Evolutionary conservation across 1,140 invertebrate genomes (phyloP), one percentile per base, ranked within the genome.

Genomic region (Anastatus disparis): DNA sequence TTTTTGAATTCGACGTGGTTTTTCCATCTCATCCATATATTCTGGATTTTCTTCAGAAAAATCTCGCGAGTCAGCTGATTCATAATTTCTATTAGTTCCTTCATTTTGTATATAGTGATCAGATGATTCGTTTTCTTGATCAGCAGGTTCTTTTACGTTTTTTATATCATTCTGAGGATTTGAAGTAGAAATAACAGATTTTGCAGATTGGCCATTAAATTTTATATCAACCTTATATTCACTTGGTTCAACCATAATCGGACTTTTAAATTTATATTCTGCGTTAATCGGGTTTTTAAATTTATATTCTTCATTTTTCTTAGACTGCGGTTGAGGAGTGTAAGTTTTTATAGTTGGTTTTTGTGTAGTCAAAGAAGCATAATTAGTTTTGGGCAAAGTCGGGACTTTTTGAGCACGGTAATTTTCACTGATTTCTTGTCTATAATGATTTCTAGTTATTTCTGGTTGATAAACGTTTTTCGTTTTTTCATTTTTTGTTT

Each of bases 11-110:
- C 77, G 78, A 53, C 73, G 76, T 0, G 81, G 77, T 48, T 77
- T 79, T 38, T 82, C 80, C 0, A 80, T 79, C 2, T 80, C 77
- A 13, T 85, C 85, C 0, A 65, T 50, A 68, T 84, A 85, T 58
- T 85, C 84, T 7, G 48, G 27, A 65, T 71, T 77, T 3, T 84
- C 81, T 0, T 81, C 76, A 0, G 79, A 82, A 44, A 61, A 52
- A 55, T 81, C 81, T 27, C 73, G 76, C 0, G 77, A 80, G 40
- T 81, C 76, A 6, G 81, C 77, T 3, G 72, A 71, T 17, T 73
- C 73, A 2, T 78, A 70, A 17, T 61, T 53, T 40, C 64, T 48
- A 31, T 38, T 61, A 1, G 13, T 64, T n/a, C 17, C 53, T 38
- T 65, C 42, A 29, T 2, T n/a, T n/a, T 29, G 8, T 12, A 20